Conservation (phyloP, 2,113 vertebrate species). For the Paradoxurus hermaphroditus region DNA sequence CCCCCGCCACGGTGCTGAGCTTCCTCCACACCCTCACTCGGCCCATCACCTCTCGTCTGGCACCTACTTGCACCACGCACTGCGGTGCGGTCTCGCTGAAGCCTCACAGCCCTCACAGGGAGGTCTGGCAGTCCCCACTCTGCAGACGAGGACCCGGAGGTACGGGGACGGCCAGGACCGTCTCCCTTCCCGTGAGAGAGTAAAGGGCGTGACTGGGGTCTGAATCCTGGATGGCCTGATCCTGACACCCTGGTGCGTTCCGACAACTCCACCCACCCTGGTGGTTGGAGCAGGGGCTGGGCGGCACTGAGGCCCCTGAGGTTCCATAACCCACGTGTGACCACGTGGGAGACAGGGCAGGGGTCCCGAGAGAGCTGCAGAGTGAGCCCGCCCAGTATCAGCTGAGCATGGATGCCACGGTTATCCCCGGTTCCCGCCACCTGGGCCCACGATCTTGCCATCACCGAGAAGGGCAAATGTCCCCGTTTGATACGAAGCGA, state of each 20-base stretch:
- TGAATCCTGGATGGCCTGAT: not conserved
- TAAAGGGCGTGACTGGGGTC: not conserved
- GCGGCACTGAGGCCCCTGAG: not conserved
- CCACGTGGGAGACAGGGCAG: fast-evolving
- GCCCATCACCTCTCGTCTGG: not conserved
- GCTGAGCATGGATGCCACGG: too few species aligned
- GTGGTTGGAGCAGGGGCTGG: not conserved
- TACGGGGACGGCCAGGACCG: not conserved
- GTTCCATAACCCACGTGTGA: not conserved
- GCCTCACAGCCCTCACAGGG: not conserved
- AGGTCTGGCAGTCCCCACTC: not conserved
- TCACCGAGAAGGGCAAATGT: not conserved
- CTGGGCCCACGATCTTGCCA: not conserved
- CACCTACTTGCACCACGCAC: too few species aligned
- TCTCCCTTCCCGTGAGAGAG: not conserved
- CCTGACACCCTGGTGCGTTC: not conserved
- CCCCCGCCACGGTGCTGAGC: too few species aligned
- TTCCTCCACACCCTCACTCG: not conserved
- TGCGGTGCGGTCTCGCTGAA: not conserved
- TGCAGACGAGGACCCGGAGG: not conserved
- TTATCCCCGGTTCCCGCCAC: too few species aligned
- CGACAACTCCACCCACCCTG: not conserved
- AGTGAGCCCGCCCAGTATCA: not conserved
- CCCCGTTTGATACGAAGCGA: not conserved
- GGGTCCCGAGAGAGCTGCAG: not conserved